These are phyloP conservation scores for Panulirus ornatus DNA, from an alignment of 1,140 invertebrate genomes.

Conservation along the genomic window DNA sequence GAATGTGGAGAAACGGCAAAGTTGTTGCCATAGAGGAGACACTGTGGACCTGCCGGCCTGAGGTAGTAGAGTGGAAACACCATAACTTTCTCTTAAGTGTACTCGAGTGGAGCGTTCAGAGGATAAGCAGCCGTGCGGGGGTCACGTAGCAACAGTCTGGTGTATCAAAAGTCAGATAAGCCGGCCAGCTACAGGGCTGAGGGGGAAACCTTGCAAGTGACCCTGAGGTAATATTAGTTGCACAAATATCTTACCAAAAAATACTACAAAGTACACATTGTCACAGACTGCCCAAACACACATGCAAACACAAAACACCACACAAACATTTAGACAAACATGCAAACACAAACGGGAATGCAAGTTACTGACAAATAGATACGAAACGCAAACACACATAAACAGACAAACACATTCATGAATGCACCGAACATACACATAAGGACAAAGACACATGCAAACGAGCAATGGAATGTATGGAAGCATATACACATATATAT, in stretches of 20 bases:
- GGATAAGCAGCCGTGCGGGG: neutral
- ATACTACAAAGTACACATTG: too few species aligned
- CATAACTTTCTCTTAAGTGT: neutral
- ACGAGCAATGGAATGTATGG: too few species aligned
- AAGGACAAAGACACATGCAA: slow-evolving; percentile 21
- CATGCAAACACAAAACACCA: neutral
- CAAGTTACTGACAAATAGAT: too few species aligned
- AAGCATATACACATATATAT: too few species aligned
- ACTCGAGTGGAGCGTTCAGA: neutral
- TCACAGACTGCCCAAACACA: neutral
- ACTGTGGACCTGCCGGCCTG: too few species aligned
- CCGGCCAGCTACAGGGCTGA: neutral
- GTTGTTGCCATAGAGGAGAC: too few species aligned
- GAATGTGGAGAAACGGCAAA: too few species aligned
- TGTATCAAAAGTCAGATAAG: neutral
- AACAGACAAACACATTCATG: neutral
- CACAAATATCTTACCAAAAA: too few species aligned
- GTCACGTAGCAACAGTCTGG: slow-evolving; percentile 2
- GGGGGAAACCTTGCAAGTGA: neutral
- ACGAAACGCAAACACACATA: slow-evolving; percentile 1
- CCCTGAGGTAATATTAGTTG: neutral
- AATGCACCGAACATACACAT: neutral
- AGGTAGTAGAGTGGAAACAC: neutral
- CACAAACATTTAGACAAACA: slow-evolving; percentile 28
- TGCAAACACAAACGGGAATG: too few species aligned